Evolutionary conservation across 2,113 vertebrate species (phyloP), one percentile per base, ranked within the genome.

Genomic region (Psophia crepitans): DNA sequence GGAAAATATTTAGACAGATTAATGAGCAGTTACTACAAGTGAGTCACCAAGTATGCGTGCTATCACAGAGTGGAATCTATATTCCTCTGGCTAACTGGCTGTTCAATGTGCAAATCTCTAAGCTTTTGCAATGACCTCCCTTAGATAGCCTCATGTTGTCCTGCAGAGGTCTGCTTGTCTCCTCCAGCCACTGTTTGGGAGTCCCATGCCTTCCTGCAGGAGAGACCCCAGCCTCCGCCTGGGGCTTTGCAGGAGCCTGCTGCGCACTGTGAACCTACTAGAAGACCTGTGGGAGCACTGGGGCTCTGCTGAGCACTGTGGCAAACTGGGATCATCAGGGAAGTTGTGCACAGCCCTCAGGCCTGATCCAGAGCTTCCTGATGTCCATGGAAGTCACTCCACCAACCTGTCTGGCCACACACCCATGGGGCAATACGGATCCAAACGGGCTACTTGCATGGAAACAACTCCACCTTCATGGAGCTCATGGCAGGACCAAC

Each of bases 1-100:
- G 46, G 35, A 43, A 94, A 96, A 89, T 81, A 78, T 27, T 90
- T 84, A 77, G 60, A 87, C n/a, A 81, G 94, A 84, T 32, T 77
- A 81, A 94, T 78, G 27, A 95, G 57, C 43, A 56, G 27, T 71
- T 80, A 16, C 39, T 78, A 28, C 21, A 70, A 66, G 33, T 63
- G 71, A 90, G 60, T 94, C 79, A 94, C 33, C 44, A 20, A 78
- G 39, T 60, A 68, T 39, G 48, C 35, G 46, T 2, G 6, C 54
- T 86, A 1, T 63, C 46, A n/a, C 30, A 57, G 64, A 32, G 10
- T 56, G 35, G 39, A 68, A 76, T 95, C 46, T 93, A 16, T 39
- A 12, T 65, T 80, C 48, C 4, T 3, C 8, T 21, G 43, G 11
- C 30, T 61, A 87, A 8, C 26, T 56, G 54, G 37, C 54, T 93